Conservation (phyloP, 2,113 vertebrate genomes). For the Neoarius graeffei region DNA sequence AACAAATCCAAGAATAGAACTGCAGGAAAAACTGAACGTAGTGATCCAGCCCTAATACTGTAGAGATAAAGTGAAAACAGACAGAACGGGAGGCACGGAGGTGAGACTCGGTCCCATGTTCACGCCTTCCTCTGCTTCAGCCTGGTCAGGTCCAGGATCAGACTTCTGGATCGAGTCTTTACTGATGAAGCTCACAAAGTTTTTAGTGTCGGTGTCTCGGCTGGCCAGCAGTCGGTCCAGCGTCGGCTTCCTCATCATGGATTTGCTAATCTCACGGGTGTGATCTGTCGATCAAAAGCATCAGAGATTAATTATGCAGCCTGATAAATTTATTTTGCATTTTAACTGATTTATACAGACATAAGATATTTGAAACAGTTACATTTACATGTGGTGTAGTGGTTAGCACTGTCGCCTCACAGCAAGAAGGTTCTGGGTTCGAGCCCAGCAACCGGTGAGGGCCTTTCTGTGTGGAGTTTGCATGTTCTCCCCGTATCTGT, state of each 20-base stretch:
- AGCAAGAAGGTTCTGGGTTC: too few relatives aligned
- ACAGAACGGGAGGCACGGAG: background rate
- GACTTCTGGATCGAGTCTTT: conserved; percentile 91
- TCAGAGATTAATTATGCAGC: background rate
- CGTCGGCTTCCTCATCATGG: conserved; percentile 84
- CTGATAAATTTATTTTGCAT: background rate
- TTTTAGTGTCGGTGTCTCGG: conserved; percentile 80
- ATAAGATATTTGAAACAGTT: too few relatives aligned
- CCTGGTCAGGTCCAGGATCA: conserved; percentile 82
- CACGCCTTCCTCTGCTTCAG: conserved; percentile 79
- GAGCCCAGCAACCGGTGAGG: too few relatives aligned
- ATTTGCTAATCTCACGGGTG: conserved; percentile 88
- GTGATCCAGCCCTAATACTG: background rate
- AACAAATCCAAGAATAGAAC: background rate
- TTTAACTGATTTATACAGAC: background rate
- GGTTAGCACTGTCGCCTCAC: too few relatives aligned
- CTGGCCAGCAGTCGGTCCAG: conserved; percentile 78
- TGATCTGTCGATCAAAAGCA: conserved; percentile 67
- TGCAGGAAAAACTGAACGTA: background rate
- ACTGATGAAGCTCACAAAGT: conserved; percentile 81
- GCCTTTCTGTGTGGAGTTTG: too few relatives aligned
- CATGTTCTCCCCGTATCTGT: too few relatives aligned
- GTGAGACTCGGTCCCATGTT: background rate
- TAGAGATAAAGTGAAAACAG: background rate
- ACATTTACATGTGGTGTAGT: too few relatives aligned